Evolutionary conservation across 2,888 invertebrate species (phyloP).

Genomic region (Liposcelis brunnea): DNA sequence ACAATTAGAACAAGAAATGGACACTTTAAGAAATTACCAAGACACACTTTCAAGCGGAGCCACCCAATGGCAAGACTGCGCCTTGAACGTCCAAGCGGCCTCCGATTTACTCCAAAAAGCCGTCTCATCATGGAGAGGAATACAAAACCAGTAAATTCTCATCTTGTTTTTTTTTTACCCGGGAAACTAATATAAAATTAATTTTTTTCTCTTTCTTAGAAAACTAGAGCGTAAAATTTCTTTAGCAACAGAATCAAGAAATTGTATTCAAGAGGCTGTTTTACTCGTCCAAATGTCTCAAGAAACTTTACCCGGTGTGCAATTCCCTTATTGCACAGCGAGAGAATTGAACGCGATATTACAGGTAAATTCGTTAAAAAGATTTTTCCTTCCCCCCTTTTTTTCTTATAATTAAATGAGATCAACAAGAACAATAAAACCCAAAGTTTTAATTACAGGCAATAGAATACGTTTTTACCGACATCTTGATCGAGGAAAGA

Average conservation of each 20-base stretch:
- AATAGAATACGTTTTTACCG: slow-evolving; percentile 22
- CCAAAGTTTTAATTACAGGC: slow-evolving; percentile 16
- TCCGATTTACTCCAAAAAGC: slow-evolving; percentile 22
- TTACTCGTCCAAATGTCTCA: slow-evolving; percentile 20
- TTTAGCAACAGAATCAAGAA: slow-evolving; percentile 19
- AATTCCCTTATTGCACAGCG: slow-evolving; percentile 21
- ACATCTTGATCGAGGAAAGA: slow-evolving; percentile 21
- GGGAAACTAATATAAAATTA: background rate
- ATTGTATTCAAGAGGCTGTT: slow-evolving; percentile 21
- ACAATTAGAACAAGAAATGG: slow-evolving; percentile 19
- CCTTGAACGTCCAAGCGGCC: slow-evolving; percentile 21
- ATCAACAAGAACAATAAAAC: background rate
- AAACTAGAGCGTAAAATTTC: slow-evolving; percentile 18
- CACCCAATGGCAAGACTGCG: slow-evolving; percentile 22
- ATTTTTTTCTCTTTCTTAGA: slow-evolving; percentile 10
- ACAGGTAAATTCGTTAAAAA: slow-evolving; percentile 20
- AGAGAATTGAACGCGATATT: slow-evolving; percentile 20
- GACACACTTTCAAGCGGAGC: slow-evolving; percentile 23
- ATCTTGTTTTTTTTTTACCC: slow-evolving; percentile 1
- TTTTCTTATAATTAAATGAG: too few relatives aligned
- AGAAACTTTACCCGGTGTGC: slow-evolving; percentile 19
- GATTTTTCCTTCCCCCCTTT: too few relatives aligned
- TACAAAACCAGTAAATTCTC: slow-evolving; percentile 16
- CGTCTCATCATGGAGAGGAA: slow-evolving; percentile 20
- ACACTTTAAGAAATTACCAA: slow-evolving; percentile 24